phyloP scores from a whole-genome alignment of 2,113 vertebrate genomes.

The Serinus canaria region DNA sequence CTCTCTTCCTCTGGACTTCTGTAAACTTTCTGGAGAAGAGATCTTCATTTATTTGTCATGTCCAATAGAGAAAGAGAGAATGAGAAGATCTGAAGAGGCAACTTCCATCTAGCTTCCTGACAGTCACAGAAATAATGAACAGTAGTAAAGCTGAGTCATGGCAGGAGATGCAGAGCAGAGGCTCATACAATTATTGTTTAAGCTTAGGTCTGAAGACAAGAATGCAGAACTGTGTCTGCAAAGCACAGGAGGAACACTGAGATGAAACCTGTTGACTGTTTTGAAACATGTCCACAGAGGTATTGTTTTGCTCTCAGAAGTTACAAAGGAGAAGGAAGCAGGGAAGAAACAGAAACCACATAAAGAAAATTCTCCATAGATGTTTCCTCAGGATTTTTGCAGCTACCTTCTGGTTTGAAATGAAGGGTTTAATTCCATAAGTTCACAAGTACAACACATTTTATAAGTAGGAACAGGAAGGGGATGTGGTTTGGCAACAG shows the following conservation, averaged over 20 bases:
- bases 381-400: not conserved
- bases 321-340: not conserved
- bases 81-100: not conserved
- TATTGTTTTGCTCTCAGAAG: not conserved
- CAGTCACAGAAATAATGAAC: slow-evolving; percentile 2
- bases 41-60: not conserved
- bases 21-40: not conserved
- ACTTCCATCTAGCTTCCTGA: slow-evolving; percentile 4
- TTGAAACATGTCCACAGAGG: not conserved
- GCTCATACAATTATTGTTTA: not conserved
- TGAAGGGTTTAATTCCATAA: not conserved
- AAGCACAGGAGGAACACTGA: not conserved
- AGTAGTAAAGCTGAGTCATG: slow-evolving; percentile 2
- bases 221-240: not conserved
- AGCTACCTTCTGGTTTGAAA: not conserved
- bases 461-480: slow-evolving; percentile 4
- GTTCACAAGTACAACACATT: slow-evolving; percentile 7
- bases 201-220: not conserved
- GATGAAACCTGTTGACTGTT: not conserved
- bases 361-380: not conserved
- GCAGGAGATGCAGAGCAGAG: not conserved
- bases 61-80: not conserved
- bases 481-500: not conserved
- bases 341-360: not conserved
- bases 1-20: not conserved